Base-by-base conservation (phyloP, 2,888 invertebrate species). In the Labia minor region DNA sequence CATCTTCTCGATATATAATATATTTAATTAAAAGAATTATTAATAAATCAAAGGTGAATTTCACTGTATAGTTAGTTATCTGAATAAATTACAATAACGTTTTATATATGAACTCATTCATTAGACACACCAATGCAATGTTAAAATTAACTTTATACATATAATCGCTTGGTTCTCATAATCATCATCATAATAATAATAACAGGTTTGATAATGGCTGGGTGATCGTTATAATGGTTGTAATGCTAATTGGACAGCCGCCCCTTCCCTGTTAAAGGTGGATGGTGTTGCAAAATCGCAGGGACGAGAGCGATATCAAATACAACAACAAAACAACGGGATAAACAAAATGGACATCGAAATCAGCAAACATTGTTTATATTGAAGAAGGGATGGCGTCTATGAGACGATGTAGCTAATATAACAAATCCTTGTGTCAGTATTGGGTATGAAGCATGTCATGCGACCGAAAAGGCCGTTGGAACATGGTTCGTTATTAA, bases 331-430 rank as follows among this genome's bases (percentile, higher is more conserved):
- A 49, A 11, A 49, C 49, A 49, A 49, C 49, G 49, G 14, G 49
- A 49, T 49, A 49, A 49, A 49, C 49, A 49, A 49, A 49, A 49
- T 14, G 49, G 49, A 49, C 49, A 49, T 49, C 49, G 49, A 49
- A 49, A 49, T 49, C 6, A 49, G n/a, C 49, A 49, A 49, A 49
- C 49, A 49, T 49, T 49, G 49, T 49, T 49, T 26, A 26, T 26
- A 26, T n/a, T n/a, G n/a, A n/a, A 33, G 33, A 11, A 6, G 33
- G 6, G 11, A 33, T 49, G 49, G 49, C 49, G 49, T 3, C 49
- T 11, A 14, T 14, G 49, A 49, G 49, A 3, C 49, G 49, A 49
- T 3, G 6, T 14, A 49, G 49, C 49, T 10, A 49, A 49, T 8
- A 49, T 49, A 49, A 49, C 49, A 49, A 49, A 49, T 49, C 6